A percentile compares a stretch with the other conserved stretches of the same genome.
phyloP scores from a whole-genome alignment of 2,888 invertebrate species.

The Aplocera efformata region DNA sequence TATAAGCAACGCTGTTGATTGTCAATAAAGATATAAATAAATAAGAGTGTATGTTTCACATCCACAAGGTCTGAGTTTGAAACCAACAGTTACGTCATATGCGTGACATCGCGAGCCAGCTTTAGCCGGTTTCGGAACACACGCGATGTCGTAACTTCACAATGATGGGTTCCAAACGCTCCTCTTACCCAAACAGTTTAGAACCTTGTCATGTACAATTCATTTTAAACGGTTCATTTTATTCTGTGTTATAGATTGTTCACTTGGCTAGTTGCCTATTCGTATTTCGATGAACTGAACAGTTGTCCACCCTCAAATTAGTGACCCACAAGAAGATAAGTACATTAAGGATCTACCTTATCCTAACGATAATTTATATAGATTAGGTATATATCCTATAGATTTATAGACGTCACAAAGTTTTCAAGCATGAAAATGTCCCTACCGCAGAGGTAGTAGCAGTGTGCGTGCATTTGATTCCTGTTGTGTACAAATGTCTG shows the following conservation, averaged over 20 bases:
- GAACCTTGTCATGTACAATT: constrained; percentile 1
- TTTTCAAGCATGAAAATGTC: constrained; percentile 6
- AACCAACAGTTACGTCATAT: constrained; percentile 29
- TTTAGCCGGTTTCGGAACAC: constrained; percentile 27
- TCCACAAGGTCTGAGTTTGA: no score
- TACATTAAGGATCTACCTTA: no score
- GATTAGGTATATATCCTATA: constrained; percentile 1
- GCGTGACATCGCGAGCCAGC: constrained; percentile 38
- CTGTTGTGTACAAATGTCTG: constrained; percentile 29
- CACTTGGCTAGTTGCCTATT: no score
- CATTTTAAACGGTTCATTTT: no score
- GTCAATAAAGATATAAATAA: no score
- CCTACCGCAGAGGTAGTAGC: constrained; percentile 4
- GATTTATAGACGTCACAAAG: not conserved
- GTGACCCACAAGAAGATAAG: no score
- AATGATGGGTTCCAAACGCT: constrained; percentile 23
- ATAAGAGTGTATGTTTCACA: no score
- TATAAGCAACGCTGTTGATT: no score
- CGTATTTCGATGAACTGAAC: no score
- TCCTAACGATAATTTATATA: no score
- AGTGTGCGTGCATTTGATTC: constrained; percentile 22
- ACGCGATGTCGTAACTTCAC: constrained; percentile 31
- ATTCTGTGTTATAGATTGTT: no score
- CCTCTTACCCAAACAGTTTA: constrained; percentile 14
- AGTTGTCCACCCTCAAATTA: no score